Evolutionary conservation across 2,797 vertebrate genomes (phyloP).

Genomic region (Pantherophis alleghaniensis): DNA sequence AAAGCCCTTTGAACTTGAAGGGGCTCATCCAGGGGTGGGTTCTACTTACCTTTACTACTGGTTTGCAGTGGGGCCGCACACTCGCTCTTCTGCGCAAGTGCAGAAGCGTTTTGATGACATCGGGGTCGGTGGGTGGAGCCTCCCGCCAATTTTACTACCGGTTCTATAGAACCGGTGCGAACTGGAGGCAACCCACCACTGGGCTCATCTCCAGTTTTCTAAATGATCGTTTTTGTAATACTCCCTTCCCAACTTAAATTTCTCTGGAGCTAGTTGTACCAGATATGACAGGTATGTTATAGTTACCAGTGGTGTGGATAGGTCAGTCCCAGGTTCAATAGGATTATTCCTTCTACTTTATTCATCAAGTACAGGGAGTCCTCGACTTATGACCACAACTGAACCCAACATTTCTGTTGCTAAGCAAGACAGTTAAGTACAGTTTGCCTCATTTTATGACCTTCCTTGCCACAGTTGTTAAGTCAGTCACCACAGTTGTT

Average conservation of each 20-base stretch:
- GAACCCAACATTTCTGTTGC: background rate
- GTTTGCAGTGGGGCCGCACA: rapidly evolving
- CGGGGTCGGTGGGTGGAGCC: too few species aligned
- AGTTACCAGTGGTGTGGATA: background rate
- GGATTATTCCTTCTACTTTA: background rate
- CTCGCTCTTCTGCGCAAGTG: too few species aligned
- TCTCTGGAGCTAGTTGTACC: background rate
- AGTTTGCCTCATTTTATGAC: background rate
- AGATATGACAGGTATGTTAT: background rate
- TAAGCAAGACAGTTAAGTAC: background rate
- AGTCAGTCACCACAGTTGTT: background rate
- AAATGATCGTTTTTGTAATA: background rate
- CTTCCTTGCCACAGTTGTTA: background rate
- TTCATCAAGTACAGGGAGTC: background rate
- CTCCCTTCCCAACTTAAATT: background rate
- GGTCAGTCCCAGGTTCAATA: background rate
- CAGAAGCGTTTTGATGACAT: too few species aligned
- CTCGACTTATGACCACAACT: background rate
- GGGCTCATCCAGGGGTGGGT: too few species aligned
- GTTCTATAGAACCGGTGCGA: too few species aligned
- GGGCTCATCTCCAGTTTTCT: background rate
- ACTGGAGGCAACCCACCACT: too few species aligned
- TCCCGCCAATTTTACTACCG: too few species aligned
- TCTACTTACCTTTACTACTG: too few species aligned
- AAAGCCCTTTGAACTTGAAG: background rate